Percentiles rank a stretch among this genome's conserved stretches.
These are phyloP conservation scores for Staurois parvus DNA, from an alignment of 2,797 vertebrate species.

Conservation along the genomic window DNA sequence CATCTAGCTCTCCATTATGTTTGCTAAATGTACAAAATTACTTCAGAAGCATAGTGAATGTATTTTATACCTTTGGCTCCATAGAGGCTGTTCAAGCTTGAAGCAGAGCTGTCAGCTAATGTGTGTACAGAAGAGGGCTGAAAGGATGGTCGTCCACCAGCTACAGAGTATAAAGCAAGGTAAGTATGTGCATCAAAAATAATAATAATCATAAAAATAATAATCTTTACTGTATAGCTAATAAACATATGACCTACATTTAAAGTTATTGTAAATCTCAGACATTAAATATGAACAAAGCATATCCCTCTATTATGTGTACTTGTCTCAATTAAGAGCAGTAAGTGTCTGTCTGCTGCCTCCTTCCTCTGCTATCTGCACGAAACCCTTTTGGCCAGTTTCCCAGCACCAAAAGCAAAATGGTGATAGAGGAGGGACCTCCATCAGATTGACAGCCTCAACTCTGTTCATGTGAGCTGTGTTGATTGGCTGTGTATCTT, in stretches of 20 bases:
- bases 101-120: conserved; percentile 65
- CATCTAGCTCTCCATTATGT: neutral
- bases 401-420: too few relatives aligned
- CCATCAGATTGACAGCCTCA: too few relatives aligned
- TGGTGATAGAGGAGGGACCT: too few relatives aligned
- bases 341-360: too few relatives aligned
- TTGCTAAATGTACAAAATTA: neutral
- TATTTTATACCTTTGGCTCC: conserved; percentile 68
- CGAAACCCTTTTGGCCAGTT: too few relatives aligned
- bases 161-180: neutral
- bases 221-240: neutral
- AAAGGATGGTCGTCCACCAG: conserved; percentile 61
- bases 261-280: too few relatives aligned
- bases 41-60: neutral
- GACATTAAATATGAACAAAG: too few relatives aligned
- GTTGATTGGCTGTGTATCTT: too few relatives aligned
- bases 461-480: too few relatives aligned
- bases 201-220: neutral
- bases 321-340: too few relatives aligned
- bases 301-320: too few relatives aligned
- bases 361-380: too few relatives aligned
- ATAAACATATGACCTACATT: neutral
- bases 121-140: conserved; percentile 62
- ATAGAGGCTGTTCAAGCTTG: conserved; percentile 69
- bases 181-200: neutral